Evolutionary conservation across 1,140 invertebrate species (phyloP).

Genomic region (Papilio xuthus): DNA sequence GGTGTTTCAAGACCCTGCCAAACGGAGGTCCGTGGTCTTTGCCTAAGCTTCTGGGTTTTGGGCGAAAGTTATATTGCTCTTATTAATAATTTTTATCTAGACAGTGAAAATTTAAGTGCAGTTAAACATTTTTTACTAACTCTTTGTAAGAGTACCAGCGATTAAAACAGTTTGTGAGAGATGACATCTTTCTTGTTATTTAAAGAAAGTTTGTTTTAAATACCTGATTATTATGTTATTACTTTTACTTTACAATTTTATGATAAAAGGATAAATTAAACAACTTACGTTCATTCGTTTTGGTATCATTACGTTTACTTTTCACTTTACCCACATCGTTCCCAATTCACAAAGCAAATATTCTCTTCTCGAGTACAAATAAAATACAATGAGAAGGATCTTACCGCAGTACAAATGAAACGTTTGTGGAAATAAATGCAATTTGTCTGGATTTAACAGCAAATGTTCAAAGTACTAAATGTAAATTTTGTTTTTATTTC

Average conservation of each 20-base stretch:
- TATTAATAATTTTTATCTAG: too few species aligned
- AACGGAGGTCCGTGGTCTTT: too few species aligned
- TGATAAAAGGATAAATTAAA: background rate
- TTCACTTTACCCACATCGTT: background rate
- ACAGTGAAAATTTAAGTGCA: too few species aligned
- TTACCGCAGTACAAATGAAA: constrained; percentile 7
- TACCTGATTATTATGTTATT: too few species aligned
- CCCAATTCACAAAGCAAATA: constrained; percentile 3
- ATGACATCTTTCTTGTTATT: too few species aligned
- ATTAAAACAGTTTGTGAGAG: too few species aligned
- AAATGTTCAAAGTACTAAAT: background rate
- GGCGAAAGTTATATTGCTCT: too few species aligned
- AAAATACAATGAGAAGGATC: constrained; percentile 6
- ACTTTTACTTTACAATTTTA: background rate
- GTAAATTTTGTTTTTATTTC: background rate
- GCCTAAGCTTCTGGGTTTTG: too few species aligned
- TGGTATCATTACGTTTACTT: background rate
- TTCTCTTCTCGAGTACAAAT: background rate
- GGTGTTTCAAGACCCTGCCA: too few species aligned
- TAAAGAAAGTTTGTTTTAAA: too few species aligned
- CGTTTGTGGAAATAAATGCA: constrained; percentile 15
- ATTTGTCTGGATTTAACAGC: constrained; percentile 2
- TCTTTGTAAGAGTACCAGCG: too few species aligned
- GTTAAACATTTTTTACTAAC: too few species aligned
- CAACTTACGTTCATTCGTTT: background rate